Evolutionary conservation across 2,888 invertebrate genomes (phyloP).

Genomic region (Drosophila mayaguana): DNA sequence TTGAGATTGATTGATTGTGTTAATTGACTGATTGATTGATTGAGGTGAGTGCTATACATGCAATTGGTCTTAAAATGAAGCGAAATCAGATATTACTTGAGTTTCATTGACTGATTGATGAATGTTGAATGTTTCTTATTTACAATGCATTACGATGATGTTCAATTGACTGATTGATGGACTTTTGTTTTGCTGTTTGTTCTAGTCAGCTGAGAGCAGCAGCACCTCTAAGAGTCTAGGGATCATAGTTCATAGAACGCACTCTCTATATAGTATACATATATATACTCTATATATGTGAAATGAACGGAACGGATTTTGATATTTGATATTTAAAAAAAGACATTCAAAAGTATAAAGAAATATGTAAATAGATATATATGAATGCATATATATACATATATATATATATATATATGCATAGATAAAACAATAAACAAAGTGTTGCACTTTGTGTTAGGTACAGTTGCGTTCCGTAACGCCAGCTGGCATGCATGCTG

Average conservation of each 20-base stretch:
- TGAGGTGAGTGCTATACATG: neutral
- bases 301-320: slow-evolving; percentile 10
- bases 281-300: slow-evolving; percentile 13
- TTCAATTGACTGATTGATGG: neutral
- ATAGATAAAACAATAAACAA: slow-evolving; percentile 30
- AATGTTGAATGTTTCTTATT: neutral
- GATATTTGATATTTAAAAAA: slow-evolving; percentile 3
- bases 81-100: neutral
- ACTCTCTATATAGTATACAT: neutral
- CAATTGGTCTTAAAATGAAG: neutral
- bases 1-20: no score
- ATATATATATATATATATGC: neutral
- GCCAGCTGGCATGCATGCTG: slow-evolving; percentile 53
- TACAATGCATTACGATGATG: neutral
- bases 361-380: neutral
- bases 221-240: slow-evolving; percentile 9
- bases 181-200: slow-evolving; percentile 5
- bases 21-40: neutral
- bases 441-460: slow-evolving; percentile 36
- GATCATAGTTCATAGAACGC: slow-evolving; percentile 1
- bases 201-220: slow-evolving; percentile 7
- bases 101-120: neutral
- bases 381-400: neutral
- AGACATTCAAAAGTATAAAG: slow-evolving; percentile 15
- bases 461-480: slow-evolving; percentile 39